Base-by-base conservation (phyloP, 2,888 invertebrate genomes). In the Dynastes grantii region DNA sequence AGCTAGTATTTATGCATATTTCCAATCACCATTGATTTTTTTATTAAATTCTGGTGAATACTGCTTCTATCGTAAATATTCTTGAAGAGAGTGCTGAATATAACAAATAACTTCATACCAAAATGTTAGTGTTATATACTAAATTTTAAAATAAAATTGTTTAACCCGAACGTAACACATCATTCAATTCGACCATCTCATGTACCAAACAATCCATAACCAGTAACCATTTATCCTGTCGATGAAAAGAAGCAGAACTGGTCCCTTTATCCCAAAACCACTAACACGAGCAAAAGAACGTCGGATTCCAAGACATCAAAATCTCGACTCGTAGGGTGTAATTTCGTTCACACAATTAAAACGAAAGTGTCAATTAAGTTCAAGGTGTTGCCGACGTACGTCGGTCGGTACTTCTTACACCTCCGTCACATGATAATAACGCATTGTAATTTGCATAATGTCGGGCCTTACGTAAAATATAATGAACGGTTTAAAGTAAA, bases 401-500 rank as follows among this genome's bases (percentile, higher is more conserved):
- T 63, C 71, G 61, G 58, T 22, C 32, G 49, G 37, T 45, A 55
- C 16, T n/a, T 32, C 45, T 75, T 37, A 61, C 73, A 27, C 73
- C 61, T 75, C 27, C 16, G 45, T 73, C 45, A 16, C 53, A 45
- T 27, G 29, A 78, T 73, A 71, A 71, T 78, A 73, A 65, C 68
- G 67, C 65, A 51, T 64, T 27, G 53, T 64, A 73, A 78, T 78
- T 78, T 78, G 71, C 78, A 78, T 78, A 78, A 78, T 78, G 63
- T 51, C 29, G 71, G 55, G 71, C 32, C 78, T 78, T 73, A 51
- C 71, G 71, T 73, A 78, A 78, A 78, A 76, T 61, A 70, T 79
- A 79, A 79, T 79, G 76, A 79, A 76, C 76, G 79, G 79, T 79
- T 79, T 79, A 68, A 79, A 79, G 79, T 70, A 79, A 79, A 79